Conservation (phyloP, 2,113 vertebrate genomes). For the Mustela lutreola region DNA sequence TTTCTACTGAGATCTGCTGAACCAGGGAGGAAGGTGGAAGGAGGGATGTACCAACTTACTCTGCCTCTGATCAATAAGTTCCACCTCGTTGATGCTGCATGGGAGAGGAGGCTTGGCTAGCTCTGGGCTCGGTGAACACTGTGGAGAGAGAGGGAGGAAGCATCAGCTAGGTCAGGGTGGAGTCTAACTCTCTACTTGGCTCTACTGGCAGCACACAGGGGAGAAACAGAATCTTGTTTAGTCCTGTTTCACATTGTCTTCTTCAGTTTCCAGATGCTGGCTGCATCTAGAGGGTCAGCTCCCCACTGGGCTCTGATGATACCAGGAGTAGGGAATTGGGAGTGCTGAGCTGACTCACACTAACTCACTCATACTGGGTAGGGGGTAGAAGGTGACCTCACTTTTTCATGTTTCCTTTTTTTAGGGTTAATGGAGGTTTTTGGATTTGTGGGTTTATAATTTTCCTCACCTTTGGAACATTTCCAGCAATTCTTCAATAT, state of each 20-base stretch:
- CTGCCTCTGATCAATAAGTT: neutral
- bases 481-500: constrained; percentile 10
- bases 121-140: neutral
- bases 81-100: rapidly evolving
- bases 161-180: too few relatives aligned
- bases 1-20: neutral
- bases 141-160: too few relatives aligned
- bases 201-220: neutral
- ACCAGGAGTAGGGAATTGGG: too few relatives aligned
- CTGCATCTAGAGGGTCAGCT: neutral
- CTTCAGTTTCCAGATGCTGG: neutral
- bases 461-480: neutral
- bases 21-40: neutral
- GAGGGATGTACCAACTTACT: too few relatives aligned
- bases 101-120: neutral
- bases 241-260: neutral
- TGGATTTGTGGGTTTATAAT: neutral
- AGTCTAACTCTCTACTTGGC: neutral
- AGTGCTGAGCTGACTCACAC: neutral
- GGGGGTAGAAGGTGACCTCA: neutral
- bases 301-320: neutral
- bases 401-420: neutral
- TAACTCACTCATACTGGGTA: neutral
- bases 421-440: neutral
- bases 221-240: neutral